These are phyloP conservation scores for Anguilla anguilla DNA, from an alignment of 2,797 vertebrate species.

Conservation along the genomic window DNA sequence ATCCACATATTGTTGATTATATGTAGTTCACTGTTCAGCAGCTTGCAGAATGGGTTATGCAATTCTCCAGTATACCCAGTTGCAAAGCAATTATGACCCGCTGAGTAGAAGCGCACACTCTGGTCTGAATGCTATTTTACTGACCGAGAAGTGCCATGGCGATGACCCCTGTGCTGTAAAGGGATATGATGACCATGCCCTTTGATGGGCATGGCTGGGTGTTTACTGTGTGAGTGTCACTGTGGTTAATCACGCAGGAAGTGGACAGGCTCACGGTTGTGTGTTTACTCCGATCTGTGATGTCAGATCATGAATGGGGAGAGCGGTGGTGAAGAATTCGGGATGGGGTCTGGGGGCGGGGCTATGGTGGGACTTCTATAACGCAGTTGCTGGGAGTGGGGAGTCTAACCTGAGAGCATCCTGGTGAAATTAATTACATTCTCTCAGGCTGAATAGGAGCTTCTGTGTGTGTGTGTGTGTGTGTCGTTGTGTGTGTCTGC, in stretches of 20 bases:
- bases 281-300: conserved; percentile 47
- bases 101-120: not conserved
- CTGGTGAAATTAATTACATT: conserved; percentile 41
- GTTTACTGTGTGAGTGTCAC: conserved; percentile 21
- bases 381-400: conserved; percentile 49
- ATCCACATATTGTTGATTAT: not conserved
- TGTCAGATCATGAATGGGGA: conserved; percentile 45
- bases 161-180: not conserved
- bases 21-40: not conserved
- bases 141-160: conserved; percentile 17
- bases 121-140: not conserved
- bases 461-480: not conserved
- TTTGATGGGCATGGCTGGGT: conserved; percentile 21
- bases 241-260: conserved; percentile 35
- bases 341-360: conserved; percentile 43
- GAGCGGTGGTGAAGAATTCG: conserved; percentile 34
- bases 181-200: not conserved
- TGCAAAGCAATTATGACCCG: not conserved
- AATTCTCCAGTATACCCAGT: not conserved
- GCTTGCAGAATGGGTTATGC: not conserved
- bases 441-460: conserved; percentile 33
- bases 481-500: not conserved
- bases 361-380: conserved; percentile 42
- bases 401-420: conserved; percentile 47
- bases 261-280: conserved; percentile 19